A percentile compares a stretch with the other conserved stretches of the same genome.
phyloP scores from a whole-genome alignment of 2,113 vertebrate species.

The Engraulis encrasicolus region DNA sequence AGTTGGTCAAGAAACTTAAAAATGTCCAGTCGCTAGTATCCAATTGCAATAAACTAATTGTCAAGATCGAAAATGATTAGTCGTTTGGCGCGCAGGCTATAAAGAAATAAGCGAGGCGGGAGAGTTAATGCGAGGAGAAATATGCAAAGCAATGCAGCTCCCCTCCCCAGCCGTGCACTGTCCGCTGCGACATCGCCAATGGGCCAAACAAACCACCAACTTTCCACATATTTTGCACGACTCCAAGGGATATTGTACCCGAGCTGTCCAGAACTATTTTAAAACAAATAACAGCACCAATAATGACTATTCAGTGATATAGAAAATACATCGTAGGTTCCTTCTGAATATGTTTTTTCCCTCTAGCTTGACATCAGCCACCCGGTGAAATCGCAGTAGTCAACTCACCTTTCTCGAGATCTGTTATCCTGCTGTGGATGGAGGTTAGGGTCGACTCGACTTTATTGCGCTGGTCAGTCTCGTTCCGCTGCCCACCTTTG shows the following conservation, averaged over 20 bases:
- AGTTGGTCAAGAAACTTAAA: background rate
- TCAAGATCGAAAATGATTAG: too few relatives aligned
- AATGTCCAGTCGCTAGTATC: background rate
- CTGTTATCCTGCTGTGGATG: conserved; percentile 93
- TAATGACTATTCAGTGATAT: background rate
- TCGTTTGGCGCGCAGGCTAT: background rate
- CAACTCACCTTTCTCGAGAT: conserved; percentile 91
- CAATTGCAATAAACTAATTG: background rate
- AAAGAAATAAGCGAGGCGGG: conserved; percentile 21
- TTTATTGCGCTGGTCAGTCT: conserved; percentile 87
- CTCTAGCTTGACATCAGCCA: background rate
- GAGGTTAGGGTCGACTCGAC: conserved; percentile 93
- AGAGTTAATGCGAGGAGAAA: conserved; percentile 52
- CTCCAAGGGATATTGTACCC: background rate
- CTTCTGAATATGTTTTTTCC: background rate
- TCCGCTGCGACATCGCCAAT: conserved; percentile 58
- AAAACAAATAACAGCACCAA: background rate
- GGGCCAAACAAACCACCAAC: background rate
- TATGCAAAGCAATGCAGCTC: conserved; percentile 77
- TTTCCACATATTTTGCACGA: background rate
- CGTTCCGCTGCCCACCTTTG: conserved; percentile 81
- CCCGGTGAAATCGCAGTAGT: background rate
- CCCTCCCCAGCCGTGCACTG: conserved; percentile 51
- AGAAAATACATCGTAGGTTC: background rate
- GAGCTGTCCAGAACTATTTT: too few relatives aligned